Conservation (phyloP, 2,113 vertebrate species). For the Dasyornis broadbenti region DNA sequence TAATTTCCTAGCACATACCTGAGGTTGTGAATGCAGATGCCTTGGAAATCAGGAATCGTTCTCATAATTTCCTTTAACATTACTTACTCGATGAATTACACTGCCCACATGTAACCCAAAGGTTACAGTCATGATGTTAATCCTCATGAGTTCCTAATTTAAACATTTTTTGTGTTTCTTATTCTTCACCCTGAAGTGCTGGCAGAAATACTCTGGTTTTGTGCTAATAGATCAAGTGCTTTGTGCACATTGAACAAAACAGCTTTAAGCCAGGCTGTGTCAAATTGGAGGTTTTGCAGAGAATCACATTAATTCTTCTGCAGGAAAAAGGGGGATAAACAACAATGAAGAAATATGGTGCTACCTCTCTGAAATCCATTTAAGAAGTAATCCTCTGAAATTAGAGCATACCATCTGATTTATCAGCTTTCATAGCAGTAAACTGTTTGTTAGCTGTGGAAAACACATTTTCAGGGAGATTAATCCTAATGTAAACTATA, state of each 20-base stretch:
- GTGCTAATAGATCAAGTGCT: not conserved
- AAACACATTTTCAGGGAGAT: not conserved
- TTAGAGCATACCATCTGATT: not conserved
- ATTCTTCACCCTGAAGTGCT: not conserved
- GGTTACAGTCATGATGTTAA: not conserved
- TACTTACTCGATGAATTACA: not conserved
- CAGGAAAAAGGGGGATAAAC: not conserved
- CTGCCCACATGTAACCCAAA: not conserved
- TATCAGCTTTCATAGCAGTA: not conserved
- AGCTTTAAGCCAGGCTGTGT: not conserved
- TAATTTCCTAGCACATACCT: not conserved
- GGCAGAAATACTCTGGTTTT: not conserved
- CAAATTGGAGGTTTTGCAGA: not conserved
- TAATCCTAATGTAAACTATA: not conserved
- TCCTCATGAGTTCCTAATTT: not conserved
- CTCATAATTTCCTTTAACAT: not conserved
- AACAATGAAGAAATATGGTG: not conserved
- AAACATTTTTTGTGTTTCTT: not conserved
- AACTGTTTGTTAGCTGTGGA: not conserved
- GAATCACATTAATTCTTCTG: not conserved
- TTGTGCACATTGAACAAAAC: not conserved
- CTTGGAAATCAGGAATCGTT: not conserved
- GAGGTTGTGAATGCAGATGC: not conserved
- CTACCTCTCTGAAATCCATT: not conserved
- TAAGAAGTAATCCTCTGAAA: not conserved